Percentiles rank a stretch among this genome's conserved stretches.
Conservation (phyloP, 1,140 invertebrate species). For the Megalonaias nervosa region DNA sequence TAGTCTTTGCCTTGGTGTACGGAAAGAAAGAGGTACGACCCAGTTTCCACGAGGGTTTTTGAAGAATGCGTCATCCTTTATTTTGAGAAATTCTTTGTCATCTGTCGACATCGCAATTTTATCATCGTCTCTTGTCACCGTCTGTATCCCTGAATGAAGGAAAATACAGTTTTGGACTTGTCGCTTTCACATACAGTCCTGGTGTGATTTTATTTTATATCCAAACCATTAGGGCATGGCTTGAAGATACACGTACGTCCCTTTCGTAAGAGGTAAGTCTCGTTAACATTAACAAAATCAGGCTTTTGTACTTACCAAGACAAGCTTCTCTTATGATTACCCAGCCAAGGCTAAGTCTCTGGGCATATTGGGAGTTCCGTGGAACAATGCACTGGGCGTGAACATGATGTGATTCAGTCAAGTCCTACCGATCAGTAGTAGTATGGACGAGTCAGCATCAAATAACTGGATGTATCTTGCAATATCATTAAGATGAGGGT, state of each 20-base stretch:
- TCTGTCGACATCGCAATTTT: neutral
- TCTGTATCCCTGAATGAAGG: neutral
- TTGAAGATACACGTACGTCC: neutral
- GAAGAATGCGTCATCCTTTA: neutral
- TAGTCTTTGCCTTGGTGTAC: neutral
- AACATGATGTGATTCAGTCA: conserved; percentile 21
- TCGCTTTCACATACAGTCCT: too few relatives aligned
- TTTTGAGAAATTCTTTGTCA: neutral
- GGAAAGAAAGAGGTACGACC: neutral
- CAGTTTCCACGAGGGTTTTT: neutral
- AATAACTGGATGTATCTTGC: conserved; percentile 1
- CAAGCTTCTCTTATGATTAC: conserved; percentile 25
- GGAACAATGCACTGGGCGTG: conserved; percentile 13
- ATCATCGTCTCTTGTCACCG: neutral
- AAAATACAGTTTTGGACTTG: too few relatives aligned
- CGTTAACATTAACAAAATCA: neutral
- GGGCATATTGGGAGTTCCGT: conserved; percentile 10
- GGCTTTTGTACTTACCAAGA: conserved; percentile 14
- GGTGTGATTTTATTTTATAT: neutral
- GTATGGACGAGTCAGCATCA: conserved; percentile 4
- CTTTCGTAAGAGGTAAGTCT: neutral
- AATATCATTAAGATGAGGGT: conserved; percentile 8
- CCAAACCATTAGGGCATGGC: neutral
- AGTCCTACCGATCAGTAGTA: conserved; percentile 19
- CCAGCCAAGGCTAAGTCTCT: conserved; percentile 26